A percentile compares a stretch with the other conserved stretches of the same genome.
Evolutionary conservation across 2,113 vertebrate species (phyloP).

Genomic region (Gadus macrocephalus): DNA sequence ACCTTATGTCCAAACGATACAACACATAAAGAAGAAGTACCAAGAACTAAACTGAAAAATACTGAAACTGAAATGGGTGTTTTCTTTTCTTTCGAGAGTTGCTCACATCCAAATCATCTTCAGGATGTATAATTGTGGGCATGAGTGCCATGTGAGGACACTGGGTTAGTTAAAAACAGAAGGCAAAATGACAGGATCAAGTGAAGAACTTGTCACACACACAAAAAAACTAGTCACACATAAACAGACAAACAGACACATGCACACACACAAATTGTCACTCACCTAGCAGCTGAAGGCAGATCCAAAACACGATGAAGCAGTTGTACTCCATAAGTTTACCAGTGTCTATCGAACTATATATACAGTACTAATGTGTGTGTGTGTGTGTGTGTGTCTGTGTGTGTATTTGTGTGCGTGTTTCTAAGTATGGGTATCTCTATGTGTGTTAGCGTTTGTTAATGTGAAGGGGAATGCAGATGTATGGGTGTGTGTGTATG

Average conservation of each 20-base stretch:
- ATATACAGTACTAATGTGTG: not conserved
- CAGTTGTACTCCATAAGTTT: conserved; percentile 83
- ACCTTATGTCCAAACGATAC: no score
- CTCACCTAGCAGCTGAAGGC: conserved; percentile 86
- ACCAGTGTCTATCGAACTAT: conserved; percentile 27
- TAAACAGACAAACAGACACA: conserved; percentile 8
- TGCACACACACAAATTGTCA: conserved; percentile 24
- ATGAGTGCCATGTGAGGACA: no score
- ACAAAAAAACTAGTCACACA: not conserved
- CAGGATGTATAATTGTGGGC: no score
- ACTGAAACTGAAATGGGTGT: no score
- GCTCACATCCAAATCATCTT: no score
- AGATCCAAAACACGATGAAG: conserved; percentile 81
- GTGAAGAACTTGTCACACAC: not conserved
- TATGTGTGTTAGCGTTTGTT: conserved; percentile 29
- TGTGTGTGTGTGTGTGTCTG: conserved; percentile 20
- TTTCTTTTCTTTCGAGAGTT: no score
- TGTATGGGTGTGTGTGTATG: conserved; percentile 34
- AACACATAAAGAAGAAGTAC: no score
- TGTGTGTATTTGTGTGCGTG: conserved; percentile 28
- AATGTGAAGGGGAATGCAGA: not conserved
- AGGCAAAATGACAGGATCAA: no score
- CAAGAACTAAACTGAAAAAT: no score
- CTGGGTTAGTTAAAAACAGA: no score
- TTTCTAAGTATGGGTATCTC: conserved; percentile 33